phyloP scores from a whole-genome alignment of 2,888 invertebrate species.

The Chironomus tentans region DNA sequence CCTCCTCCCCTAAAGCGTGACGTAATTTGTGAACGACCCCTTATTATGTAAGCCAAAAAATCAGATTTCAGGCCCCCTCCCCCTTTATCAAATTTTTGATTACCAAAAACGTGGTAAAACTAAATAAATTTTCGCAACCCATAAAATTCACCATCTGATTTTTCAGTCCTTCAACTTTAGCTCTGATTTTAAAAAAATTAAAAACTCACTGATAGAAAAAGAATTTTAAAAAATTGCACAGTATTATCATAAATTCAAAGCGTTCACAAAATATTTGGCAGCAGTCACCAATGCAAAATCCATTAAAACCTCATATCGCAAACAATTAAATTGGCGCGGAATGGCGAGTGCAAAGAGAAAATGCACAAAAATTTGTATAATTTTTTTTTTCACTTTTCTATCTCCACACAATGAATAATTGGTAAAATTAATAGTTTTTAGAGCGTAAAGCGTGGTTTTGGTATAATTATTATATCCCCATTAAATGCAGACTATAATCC shows the following conservation, averaged over 20 bases:
- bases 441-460: slow-evolving; percentile 1
- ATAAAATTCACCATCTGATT: no score
- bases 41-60: no score
- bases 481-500: not conserved
- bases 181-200: no score
- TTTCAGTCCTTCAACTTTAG: no score
- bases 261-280: not conserved
- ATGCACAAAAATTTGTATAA: not conserved
- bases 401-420: slow-evolving; percentile 1
- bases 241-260: not conserved
- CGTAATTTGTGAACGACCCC: no score
- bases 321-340: slow-evolving; percentile 5
- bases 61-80: no score
- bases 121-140: no score
- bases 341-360: not conserved
- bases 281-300: slow-evolving; percentile 1
- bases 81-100: no score
- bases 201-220: not conserved
- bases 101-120: no score
- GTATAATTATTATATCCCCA: not conserved
- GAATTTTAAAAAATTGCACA: not conserved
- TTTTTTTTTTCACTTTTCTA: not conserved
- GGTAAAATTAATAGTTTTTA: slow-evolving; percentile 9
- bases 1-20: no score
- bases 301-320: not conserved